These are phyloP conservation scores for Ianthella basta DNA, from an alignment of 37 sponge, comb jelly and placozoan genomes.

Conservation along the genomic window DNA sequence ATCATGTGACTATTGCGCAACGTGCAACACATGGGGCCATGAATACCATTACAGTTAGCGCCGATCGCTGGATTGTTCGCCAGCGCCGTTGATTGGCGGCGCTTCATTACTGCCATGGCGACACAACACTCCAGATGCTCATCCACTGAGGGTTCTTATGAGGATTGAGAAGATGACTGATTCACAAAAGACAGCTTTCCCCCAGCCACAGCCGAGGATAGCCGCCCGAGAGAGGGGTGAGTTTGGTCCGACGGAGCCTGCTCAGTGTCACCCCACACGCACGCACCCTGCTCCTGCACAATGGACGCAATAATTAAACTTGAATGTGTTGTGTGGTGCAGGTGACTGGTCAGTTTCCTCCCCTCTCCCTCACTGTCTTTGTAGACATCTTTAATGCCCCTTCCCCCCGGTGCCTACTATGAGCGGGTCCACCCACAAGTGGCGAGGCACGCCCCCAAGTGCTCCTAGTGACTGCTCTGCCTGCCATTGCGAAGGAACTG, in stretches of 20 bases:
- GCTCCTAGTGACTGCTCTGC: constrained; percentile 96
- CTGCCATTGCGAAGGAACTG: too few relatives aligned
- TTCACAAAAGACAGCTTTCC: neutral
- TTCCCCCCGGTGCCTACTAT: constrained; percentile 91
- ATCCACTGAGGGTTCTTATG: neutral
- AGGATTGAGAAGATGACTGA: neutral
- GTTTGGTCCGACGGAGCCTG: neutral
- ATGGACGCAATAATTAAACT: too few relatives aligned
- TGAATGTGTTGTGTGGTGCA: too few relatives aligned
- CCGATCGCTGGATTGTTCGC: too few relatives aligned
- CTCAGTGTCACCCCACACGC: neutral
- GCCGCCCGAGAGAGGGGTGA: constrained; percentile 92
- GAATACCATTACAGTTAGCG: too few relatives aligned
- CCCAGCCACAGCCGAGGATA: constrained; percentile 40
- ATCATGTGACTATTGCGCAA: neutral
- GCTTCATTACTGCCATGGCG: too few relatives aligned
- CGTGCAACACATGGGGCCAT: too few relatives aligned
- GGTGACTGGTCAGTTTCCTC: too few relatives aligned
- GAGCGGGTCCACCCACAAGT: constrained; percentile 94
- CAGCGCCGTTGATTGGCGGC: too few relatives aligned
- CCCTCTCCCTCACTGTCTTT: neutral
- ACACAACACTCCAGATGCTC: neutral
- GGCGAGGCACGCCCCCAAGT: constrained; percentile 89
- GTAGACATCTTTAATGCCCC: constrained; percentile 87
- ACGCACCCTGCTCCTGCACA: too few relatives aligned